Evolutionary conservation across 1,140 invertebrate genomes (phyloP).

Genomic region (Pemphigus obesinymphae): DNA sequence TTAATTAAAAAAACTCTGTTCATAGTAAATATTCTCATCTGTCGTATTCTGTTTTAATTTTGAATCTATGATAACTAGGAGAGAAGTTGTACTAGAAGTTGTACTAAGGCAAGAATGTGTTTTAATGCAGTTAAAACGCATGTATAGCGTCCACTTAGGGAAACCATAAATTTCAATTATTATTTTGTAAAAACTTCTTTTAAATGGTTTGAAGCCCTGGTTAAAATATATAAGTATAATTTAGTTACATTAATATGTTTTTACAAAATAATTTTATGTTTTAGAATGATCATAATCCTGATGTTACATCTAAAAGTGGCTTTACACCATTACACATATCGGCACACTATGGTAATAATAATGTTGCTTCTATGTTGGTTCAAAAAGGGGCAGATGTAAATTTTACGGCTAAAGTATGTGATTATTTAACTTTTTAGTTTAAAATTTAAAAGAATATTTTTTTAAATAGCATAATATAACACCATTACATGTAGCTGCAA

Average conservation of each 20-base stretch:
- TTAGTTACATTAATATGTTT: no score
- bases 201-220: no score
- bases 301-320: constrained; percentile 93
- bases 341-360: constrained; percentile 96
- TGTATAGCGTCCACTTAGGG: no score
- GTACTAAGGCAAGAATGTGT: no score
- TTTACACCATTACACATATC: constrained; percentile 98
- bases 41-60: no score
- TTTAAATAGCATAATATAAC: constrained; percentile 74
- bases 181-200: no score
- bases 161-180: no score
- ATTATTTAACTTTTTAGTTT: not conserved
- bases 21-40: no score
- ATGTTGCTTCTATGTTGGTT: constrained; percentile 85
- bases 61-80: no score
- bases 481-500: constrained; percentile 88
- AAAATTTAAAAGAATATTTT: constrained; percentile 29
- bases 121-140: no score
- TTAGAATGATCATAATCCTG: constrained; percentile 89
- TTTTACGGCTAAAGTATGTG: constrained; percentile 81
- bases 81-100: no score
- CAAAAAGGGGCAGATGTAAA: constrained; percentile 93
- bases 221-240: not conserved
- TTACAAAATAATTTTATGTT: not conserved
- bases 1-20: no score